These are phyloP conservation scores for Ginglymostoma cirratum DNA, from an alignment of 2,113 vertebrate genomes.

Conservation along the genomic window DNA sequence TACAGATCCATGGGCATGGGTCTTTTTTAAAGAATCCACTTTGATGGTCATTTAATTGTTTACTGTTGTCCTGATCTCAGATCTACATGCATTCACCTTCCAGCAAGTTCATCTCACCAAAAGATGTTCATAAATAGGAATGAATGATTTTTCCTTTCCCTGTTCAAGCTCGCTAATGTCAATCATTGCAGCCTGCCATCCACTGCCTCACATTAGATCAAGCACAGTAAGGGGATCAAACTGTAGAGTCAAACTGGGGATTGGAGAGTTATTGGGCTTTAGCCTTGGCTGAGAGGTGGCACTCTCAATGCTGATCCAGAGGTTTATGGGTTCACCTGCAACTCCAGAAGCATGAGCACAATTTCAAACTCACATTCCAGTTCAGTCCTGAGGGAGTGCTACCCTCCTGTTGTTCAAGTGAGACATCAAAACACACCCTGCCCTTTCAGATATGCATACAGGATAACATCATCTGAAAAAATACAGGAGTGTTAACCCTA, in stretches of 20 bases:
- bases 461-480: not conserved
- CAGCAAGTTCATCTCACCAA: not conserved
- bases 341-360: not conserved
- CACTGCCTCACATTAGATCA: not conserved
- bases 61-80: not conserved
- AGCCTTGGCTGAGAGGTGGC: not conserved
- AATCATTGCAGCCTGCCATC: not conserved
- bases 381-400: not conserved
- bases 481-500: not conserved
- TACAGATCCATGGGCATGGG: not conserved
- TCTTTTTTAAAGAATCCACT: not conserved
- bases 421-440: not conserved
- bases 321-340: not conserved
- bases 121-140: not conserved
- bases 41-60: not conserved
- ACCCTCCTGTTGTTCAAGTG: not conserved
- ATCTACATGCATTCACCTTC: not conserved
- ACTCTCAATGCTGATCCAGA: not conserved
- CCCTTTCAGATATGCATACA: not conserved
- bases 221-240: not conserved
- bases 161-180: not conserved
- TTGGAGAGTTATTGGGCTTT: not conserved
- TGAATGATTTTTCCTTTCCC: not conserved
- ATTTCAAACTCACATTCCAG: not conserved
- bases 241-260: not conserved